Evolutionary conservation across 2,113 vertebrate species (phyloP).

Genomic region (Marmota monax): DNA sequence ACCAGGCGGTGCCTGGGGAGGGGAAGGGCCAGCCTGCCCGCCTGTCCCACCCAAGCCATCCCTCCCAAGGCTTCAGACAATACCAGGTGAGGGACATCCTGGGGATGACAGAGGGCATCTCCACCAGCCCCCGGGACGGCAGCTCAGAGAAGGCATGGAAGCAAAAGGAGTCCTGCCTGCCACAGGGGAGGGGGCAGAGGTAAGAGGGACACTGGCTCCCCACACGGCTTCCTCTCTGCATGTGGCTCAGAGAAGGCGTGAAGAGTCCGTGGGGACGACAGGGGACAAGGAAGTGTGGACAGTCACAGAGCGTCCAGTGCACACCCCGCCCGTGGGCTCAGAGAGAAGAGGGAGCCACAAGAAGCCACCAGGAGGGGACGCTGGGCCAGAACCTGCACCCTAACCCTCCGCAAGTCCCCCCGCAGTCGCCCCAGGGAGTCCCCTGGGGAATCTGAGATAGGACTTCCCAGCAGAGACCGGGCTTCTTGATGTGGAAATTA

Average conservation of each 20-base stretch:
- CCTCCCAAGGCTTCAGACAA: not conserved
- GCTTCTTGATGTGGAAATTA: not conserved
- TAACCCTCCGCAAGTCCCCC: not conserved
- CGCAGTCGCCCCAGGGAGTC: not conserved
- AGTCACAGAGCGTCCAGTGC: rapidly evolving
- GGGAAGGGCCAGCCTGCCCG: no score
- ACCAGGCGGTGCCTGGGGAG: rapidly evolving
- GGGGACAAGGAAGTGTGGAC: not conserved
- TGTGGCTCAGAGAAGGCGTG: rapidly evolving
- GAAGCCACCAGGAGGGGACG: not conserved
- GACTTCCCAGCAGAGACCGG: not conserved
- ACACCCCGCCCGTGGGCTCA: rapidly evolving
- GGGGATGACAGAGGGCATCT: not conserved
- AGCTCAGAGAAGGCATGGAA: not conserved
- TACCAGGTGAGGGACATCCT: not conserved
- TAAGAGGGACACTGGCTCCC: rapidly evolving
- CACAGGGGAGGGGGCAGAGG: no score
- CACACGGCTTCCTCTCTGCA: not conserved
- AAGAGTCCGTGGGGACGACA: rapidly evolving
- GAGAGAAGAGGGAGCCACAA: rapidly evolving
- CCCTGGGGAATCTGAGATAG: not conserved
- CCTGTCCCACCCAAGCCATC: rapidly evolving
- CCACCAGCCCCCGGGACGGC: not conserved
- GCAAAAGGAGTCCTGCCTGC: rapidly evolving
- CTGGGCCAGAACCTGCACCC: not conserved